phyloP scores from a whole-genome alignment of 2,797 vertebrate species.

The Lepilemur ruficaudatus region DNA sequence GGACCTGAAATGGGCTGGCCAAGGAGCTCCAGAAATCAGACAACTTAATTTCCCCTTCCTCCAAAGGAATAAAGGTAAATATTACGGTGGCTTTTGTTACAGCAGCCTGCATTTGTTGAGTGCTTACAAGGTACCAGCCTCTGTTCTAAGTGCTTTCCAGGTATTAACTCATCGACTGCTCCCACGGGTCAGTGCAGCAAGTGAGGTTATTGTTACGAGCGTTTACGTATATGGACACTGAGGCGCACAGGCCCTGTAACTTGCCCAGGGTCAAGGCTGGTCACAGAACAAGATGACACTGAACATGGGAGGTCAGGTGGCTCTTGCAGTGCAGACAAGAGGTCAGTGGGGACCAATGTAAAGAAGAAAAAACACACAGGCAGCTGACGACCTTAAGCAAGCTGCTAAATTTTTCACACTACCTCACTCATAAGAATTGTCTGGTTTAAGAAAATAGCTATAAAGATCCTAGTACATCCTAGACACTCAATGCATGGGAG shows the following conservation, averaged over 20 bases:
- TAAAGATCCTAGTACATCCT: fast-evolving
- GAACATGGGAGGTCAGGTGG: background rate
- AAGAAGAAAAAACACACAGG: background rate
- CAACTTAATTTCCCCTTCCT: background rate
- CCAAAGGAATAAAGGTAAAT: background rate
- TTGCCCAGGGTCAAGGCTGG: background rate
- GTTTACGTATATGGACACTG: background rate
- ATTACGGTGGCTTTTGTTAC: background rate
- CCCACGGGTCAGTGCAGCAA: background rate
- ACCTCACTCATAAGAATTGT: background rate
- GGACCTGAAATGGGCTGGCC: background rate
- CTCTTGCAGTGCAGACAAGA: background rate
- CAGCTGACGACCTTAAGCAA: background rate
- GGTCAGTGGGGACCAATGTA: background rate
- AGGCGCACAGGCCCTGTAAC: background rate
- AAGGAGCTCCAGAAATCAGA: background rate
- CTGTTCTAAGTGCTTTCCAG: background rate
- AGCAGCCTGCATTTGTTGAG: background rate
- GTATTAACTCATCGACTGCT: background rate
- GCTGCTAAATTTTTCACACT: background rate
- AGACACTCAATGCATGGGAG: background rate
- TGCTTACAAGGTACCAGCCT: too few species aligned
- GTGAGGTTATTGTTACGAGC: too few species aligned
- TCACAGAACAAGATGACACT: background rate
- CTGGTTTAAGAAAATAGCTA: background rate